Conservation (phyloP, 1,140 invertebrate genomes). For the Rhagoletis zephyria region DNA sequence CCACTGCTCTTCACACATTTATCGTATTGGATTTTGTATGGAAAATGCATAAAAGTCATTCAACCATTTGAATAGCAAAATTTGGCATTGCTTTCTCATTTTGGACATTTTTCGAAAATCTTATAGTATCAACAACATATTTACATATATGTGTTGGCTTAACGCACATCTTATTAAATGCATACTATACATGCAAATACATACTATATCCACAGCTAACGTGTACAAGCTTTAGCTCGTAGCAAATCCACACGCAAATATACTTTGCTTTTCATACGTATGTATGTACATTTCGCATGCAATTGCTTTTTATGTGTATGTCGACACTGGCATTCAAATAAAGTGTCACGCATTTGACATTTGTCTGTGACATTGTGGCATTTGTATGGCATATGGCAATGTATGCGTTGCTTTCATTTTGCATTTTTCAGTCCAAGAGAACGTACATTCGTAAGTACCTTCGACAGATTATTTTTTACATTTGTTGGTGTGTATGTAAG, state of each 20-base stretch:
- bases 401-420: not conserved
- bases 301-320: not conserved
- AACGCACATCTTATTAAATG: too few relatives aligned
- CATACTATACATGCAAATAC: not conserved
- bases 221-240: not conserved
- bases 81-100: conserved; percentile 43
- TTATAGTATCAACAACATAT: not conserved
- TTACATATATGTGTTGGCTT: not conserved
- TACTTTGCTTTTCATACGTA: not conserved
- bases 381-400: not conserved
- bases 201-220: not conserved
- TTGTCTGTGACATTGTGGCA: not conserved
- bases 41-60: conserved; percentile 29
- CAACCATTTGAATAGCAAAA: conserved; percentile 34
- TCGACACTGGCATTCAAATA: conserved; percentile 32
- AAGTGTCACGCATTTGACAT: conserved; percentile 31
- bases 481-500: not conserved
- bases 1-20: not conserved
- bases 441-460: not conserved
- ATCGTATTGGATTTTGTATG: not conserved
- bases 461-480: not conserved
- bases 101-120: conserved; percentile 26
- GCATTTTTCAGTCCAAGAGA: not conserved
- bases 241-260: not conserved
- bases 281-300: not conserved